Evolutionary conservation across 1,140 invertebrate genomes (phyloP).

Genomic region (Acromyrmex charruanus): DNA sequence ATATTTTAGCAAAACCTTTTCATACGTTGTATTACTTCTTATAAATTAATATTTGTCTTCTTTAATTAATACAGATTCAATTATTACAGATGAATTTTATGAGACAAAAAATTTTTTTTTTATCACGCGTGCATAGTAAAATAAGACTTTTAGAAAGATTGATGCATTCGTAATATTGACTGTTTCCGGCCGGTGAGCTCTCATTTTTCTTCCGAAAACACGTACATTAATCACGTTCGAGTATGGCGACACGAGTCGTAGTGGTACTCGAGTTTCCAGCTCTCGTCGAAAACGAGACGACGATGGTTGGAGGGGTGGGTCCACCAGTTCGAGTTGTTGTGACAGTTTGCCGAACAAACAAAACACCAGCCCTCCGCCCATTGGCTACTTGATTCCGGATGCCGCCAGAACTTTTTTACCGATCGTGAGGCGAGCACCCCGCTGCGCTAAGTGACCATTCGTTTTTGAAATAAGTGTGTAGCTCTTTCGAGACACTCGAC

Average conservation of each 20-base stretch:
- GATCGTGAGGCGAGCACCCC: constrained; percentile 60
- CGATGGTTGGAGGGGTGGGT: constrained; percentile 30
- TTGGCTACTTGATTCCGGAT: constrained; percentile 46
- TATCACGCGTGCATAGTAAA: background rate
- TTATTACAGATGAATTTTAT: background rate
- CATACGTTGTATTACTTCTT: background rate
- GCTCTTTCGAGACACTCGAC: constrained; percentile 65
- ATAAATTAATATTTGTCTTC: background rate
- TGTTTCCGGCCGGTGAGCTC: background rate
- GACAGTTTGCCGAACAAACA: constrained; percentile 82
- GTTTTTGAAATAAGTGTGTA: constrained; percentile 74
- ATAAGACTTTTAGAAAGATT: background rate
- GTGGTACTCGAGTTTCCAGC: constrained; percentile 76
- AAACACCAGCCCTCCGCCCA: constrained; percentile 68
- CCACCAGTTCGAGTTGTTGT: constrained; percentile 79
- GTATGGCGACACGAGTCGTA: constrained; percentile 48
- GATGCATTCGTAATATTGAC: background rate
- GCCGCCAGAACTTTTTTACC: constrained; percentile 63
- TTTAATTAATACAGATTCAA: background rate
- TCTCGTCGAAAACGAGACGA: constrained; percentile 30
- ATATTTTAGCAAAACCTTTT: too few species aligned
- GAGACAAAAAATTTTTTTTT: background rate
- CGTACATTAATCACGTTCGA: constrained; percentile 63
- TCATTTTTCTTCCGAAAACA: constrained; percentile 36
- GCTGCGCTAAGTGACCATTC: constrained; percentile 78